These are phyloP conservation scores for Acinonyx jubatus DNA, from an alignment of 2,113 vertebrate genomes.

Conservation along the genomic window DNA sequence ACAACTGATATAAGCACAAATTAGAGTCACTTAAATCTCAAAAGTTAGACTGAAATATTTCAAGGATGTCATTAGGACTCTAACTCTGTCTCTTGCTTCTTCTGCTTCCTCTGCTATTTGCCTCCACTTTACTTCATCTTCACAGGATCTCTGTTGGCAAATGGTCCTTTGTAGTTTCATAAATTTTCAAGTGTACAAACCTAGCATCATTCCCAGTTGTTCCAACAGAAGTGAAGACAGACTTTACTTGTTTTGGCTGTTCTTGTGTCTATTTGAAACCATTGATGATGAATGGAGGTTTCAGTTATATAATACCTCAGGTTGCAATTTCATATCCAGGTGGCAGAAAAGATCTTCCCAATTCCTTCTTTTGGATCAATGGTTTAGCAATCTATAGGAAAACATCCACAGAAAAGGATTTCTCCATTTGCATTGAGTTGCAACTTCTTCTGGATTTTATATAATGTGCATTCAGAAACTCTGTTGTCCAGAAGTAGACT, in stretches of 20 bases:
- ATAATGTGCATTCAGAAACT: not conserved
- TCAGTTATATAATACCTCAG: not conserved
- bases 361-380: not conserved
- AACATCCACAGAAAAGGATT: not conserved
- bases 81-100: not conserved
- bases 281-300: not conserved
- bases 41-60: not conserved
- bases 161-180: not conserved
- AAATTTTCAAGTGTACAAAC: not conserved
- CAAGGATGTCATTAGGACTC: not conserved
- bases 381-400: not conserved
- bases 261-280: not conserved
- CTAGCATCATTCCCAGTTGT: not conserved
- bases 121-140: not conserved
- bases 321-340: not conserved
- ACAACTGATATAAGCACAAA: not conserved
- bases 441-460: not conserved
- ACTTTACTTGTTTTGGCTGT: not conserved
- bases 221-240: not conserved
- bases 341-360: not conserved
- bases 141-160: not conserved
- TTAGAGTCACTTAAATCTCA: not conserved
- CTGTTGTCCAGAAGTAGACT: not conserved
- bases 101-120: not conserved
- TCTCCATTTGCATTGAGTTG: not conserved